phyloP scores from a whole-genome alignment of 2,888 invertebrate species.

The Diploptera punctata region DNA sequence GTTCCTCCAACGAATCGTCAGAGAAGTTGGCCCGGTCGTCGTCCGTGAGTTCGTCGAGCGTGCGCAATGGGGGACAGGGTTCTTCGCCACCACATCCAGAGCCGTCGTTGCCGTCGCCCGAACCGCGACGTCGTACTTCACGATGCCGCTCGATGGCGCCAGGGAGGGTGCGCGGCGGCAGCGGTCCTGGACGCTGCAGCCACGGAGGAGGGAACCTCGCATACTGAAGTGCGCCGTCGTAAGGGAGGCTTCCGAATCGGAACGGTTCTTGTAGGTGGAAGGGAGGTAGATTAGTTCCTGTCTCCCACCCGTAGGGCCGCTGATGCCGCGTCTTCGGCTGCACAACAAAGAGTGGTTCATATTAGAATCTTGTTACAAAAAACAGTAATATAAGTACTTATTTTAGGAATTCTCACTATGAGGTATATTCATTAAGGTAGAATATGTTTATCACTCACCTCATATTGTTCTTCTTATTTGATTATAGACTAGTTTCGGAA shows the following conservation, averaged over 20 bases:
- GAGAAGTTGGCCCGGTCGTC: conserved; percentile 70
- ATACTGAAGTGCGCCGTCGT: conserved; percentile 56
- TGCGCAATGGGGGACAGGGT: conserved; percentile 49
- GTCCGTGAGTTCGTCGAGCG: conserved; percentile 47
- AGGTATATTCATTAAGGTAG: no score
- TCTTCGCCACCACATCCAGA: conserved; percentile 48
- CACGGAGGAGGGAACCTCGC: conserved; percentile 56
- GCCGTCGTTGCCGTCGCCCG: conserved; percentile 47
- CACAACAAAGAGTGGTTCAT: no score
- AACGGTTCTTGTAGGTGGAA: conserved; percentile 61
- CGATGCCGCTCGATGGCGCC: conserved; percentile 78
- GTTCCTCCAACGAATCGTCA: conserved; percentile 83
- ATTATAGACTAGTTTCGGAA: no score
- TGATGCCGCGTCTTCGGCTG: conserved; percentile 79
- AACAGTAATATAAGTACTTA: no score
- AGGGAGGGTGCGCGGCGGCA: conserved; percentile 72
- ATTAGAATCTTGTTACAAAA: no score
- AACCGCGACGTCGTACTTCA: conserved; percentile 71
- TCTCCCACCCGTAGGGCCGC: conserved; percentile 77
- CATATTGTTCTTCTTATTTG: no score
- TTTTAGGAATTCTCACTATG: no score
- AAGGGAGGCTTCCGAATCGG: conserved; percentile 72
- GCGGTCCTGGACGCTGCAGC: conserved; percentile 49
- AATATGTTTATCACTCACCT: no score
- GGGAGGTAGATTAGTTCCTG: conserved; percentile 51